Base-by-base conservation (phyloP, 2,113 vertebrate genomes). In the Mungos mungo region DNA sequence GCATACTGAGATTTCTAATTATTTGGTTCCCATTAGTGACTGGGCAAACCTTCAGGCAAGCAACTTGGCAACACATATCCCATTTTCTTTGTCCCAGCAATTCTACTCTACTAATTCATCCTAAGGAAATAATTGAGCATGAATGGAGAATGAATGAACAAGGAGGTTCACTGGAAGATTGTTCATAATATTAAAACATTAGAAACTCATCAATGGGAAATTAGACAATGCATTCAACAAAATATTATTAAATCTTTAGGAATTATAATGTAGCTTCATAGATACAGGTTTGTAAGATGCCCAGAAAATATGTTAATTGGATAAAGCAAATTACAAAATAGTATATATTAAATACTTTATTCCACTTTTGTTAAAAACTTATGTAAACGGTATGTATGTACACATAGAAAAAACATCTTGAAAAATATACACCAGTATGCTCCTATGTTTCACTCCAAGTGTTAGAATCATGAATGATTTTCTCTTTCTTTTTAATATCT, bases 1-100 rank as follows among this genome's bases (percentile, higher is more conserved):
- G 50, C 50, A 27, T 16, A 84, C 76, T 16, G 65, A 94, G 81
- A 79, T 94, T 72, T 93, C 91, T 81, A 85, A 95, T 94, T 84
- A 84, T 90, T 94, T 82, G 81, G 21, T 90, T 95, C 52, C 68
- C 47, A 16, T 94, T 63, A 92, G 60, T 72, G 93, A 74, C 57
- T 88, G 82, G 66, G 74, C 60, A 96, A 93, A 91, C 1, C 83
- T 91, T 95, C 79, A 84, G 77, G 92, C 50, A 86, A 63, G 25
- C 18, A 76, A 94, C 25, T 76, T 93, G 80, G 88, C 89, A 92
- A 85, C 47, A 25, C 33, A 23, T 41, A 15, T 92, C 38, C 82
- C 15, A 38, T 54, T 89, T 95, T 63, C 35, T 95, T 82, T 87
- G 60, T 23, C 77, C 18, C n/a, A 54, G 23, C 4, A 25, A 86